These are phyloP conservation scores for Schlechtendalia chinensis DNA, from an alignment of 1,140 invertebrate species.

Conservation along the genomic window DNA sequence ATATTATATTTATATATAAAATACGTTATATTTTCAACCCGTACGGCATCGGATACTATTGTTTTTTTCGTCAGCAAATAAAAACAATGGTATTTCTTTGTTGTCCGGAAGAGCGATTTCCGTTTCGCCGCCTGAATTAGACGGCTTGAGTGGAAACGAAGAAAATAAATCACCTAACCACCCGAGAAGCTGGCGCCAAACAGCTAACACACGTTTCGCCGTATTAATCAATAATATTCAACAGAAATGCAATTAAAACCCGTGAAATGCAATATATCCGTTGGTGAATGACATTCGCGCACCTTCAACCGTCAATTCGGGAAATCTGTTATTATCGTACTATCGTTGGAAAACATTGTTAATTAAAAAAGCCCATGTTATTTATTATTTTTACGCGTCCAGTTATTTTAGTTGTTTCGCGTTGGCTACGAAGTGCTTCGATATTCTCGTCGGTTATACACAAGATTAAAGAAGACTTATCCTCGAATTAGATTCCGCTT, in stretches of 20 bases:
- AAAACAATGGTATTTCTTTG: conserved; percentile 8
- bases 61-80: neutral
- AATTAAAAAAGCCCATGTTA: neutral
- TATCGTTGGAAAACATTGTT: too few relatives aligned
- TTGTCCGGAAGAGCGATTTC: conserved; percentile 20
- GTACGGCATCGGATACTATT: too few relatives aligned
- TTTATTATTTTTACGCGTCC: neutral
- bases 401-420: neutral
- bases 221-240: conserved; percentile 21
- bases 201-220: neutral
- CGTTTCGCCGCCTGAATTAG: conserved; percentile 10
- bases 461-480: neutral
- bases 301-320: neutral
- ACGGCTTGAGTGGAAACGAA: neutral
- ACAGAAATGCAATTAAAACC: conserved; percentile 16
- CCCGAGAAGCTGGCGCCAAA: neutral
- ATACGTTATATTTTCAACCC: too few relatives aligned
- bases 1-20: too few relatives aligned
- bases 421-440: too few relatives aligned
- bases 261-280: neutral
- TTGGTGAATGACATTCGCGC: neutral
- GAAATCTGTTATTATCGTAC: neutral
- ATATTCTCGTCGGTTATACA: neutral
- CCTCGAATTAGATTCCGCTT: neutral
- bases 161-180: neutral